A percentile compares a stretch with the other conserved stretches of the same genome.
Evolutionary conservation across 2,113 vertebrate species (phyloP).

Genomic region (Tamias sibiricus): DNA sequence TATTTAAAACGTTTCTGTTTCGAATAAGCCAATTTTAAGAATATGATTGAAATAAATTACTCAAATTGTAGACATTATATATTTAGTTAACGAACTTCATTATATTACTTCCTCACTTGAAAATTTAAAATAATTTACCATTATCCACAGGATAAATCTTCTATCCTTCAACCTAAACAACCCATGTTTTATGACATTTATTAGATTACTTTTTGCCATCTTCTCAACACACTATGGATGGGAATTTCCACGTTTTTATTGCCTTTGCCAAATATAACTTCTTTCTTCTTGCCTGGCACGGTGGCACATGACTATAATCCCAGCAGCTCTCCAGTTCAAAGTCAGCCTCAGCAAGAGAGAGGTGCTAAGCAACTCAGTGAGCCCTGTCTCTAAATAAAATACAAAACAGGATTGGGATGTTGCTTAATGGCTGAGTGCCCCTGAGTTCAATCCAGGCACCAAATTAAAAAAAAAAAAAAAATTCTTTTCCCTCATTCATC

Average conservation of each 20-base stretch:
- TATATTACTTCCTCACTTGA: neutral
- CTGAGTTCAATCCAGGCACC: no score
- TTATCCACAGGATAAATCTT: neutral
- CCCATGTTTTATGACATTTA: neutral
- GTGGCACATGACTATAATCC: no score
- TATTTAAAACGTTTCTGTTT: neutral
- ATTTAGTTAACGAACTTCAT: neutral
- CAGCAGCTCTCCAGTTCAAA: no score
- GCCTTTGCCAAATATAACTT: neutral
- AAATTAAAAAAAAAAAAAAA: no score
- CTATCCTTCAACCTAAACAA: neutral
- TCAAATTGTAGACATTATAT: neutral
- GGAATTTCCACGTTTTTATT: neutral
- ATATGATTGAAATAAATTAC: neutral
- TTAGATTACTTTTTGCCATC: neutral
- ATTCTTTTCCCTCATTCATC: neutral
- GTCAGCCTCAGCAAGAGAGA: no score
- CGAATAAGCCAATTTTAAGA: constrained; percentile 34
- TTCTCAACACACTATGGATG: neutral
- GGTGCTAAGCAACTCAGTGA: no score
- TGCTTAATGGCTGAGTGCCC: no score
- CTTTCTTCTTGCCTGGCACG: neutral
- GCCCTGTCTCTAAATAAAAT: no score
- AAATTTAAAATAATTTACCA: neutral
- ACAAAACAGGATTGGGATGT: no score